Evolutionary conservation across 2,797 vertebrate species (phyloP).

Genomic region (Microctenopoma lineatum): DNA sequence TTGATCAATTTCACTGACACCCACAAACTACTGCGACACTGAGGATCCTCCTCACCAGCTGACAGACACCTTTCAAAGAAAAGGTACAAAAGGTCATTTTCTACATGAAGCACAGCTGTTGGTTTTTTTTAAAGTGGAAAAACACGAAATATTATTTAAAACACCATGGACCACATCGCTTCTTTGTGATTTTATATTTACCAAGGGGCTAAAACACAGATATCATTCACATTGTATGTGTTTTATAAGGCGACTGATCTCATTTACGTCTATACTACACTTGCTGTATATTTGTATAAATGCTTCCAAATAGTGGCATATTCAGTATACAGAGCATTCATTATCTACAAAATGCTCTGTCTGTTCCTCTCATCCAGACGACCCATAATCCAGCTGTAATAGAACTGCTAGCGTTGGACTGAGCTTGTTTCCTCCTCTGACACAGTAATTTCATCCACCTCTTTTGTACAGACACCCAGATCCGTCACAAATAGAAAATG

Average conservation of each 20-base stretch:
- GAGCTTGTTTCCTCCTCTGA: constrained; percentile 16
- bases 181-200: too few species aligned
- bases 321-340: too few species aligned
- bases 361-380: neutral
- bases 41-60: constrained; percentile 9
- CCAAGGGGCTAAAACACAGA: too few species aligned
- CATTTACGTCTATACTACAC: too few species aligned
- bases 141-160: neutral
- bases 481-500: constrained; percentile 60
- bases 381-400: constrained; percentile 6
- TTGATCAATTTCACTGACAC: constrained; percentile 63
- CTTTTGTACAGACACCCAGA: constrained; percentile 35
- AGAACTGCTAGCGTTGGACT: neutral
- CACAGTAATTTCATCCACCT: constrained; percentile 35
- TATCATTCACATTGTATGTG: too few species aligned
- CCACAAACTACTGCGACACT: constrained; percentile 16
- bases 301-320: neutral
- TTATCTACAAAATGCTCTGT: neutral
- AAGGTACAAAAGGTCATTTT: too few species aligned
- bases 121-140: too few species aligned
- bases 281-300: too few species aligned
- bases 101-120: too few species aligned
- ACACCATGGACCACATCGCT: neutral
- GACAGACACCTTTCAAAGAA: neutral
- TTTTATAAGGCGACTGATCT: too few species aligned